These are phyloP conservation scores for Hoplostethus mediterraneus DNA, from an alignment of 2,797 vertebrate species.

Conservation along the genomic window DNA sequence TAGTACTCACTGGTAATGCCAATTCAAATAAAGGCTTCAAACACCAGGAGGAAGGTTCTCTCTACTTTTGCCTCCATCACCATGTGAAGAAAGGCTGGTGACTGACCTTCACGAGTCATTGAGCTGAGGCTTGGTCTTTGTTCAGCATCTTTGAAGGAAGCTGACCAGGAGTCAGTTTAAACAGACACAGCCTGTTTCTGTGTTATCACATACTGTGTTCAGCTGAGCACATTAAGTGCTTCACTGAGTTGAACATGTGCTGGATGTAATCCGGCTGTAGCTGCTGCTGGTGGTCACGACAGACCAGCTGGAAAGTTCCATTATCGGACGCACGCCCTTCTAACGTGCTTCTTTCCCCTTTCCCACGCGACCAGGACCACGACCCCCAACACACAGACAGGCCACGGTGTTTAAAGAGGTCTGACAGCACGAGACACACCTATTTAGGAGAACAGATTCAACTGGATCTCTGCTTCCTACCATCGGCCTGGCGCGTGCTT, in stretches of 20 bases:
- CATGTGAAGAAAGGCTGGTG: neutral
- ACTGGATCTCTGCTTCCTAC: too few species aligned
- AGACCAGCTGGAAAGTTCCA: neutral
- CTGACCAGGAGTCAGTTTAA: neutral
- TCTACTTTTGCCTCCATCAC: neutral
- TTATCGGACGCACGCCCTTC: slow-evolving; percentile 15
- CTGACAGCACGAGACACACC: too few species aligned
- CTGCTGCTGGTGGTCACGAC: slow-evolving; percentile 40
- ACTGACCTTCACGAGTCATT: slow-evolving; percentile 63
- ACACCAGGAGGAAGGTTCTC: neutral
- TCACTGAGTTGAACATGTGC: neutral
- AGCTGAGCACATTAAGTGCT: neutral
- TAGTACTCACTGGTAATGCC: neutral
- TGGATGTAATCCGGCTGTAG: neutral
- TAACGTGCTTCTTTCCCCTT: too few species aligned
- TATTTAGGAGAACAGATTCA: too few species aligned
- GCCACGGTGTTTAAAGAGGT: too few species aligned
- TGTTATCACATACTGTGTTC: neutral
- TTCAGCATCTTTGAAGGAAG: neutral
- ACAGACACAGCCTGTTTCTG: neutral
- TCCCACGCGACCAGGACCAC: too few species aligned
- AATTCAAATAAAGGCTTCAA: neutral
- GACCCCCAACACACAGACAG: too few species aligned
- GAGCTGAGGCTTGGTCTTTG: neutral
- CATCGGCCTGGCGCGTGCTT: too few species aligned